These are phyloP conservation scores for Mercenaria mercenaria DNA, from an alignment of 1,140 invertebrate species.

Conservation along the genomic window DNA sequence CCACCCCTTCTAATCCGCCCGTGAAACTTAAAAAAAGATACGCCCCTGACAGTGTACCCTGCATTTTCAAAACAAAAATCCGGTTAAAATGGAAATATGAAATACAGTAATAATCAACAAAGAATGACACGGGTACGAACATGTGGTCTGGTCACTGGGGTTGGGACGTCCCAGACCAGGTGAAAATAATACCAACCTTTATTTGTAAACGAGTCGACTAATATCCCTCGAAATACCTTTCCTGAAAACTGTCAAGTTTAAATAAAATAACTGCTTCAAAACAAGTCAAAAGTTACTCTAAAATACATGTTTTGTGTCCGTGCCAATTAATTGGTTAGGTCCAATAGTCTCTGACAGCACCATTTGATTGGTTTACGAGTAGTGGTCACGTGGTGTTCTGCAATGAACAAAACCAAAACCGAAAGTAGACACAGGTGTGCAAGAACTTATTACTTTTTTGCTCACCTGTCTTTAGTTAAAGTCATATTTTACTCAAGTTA, in stretches of 20 bases:
- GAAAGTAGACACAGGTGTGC: slow-evolving; percentile 1
- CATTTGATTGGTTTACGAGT: background rate
- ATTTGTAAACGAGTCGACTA: background rate
- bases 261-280: too few species aligned
- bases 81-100: too few species aligned
- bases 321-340: background rate
- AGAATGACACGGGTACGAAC: too few species aligned
- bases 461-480: too few species aligned
- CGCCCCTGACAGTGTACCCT: too few species aligned
- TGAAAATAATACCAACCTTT: slow-evolving; percentile 1
- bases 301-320: background rate
- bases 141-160: background rate
- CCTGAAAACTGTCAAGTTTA: background rate
- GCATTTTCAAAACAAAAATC: too few species aligned
- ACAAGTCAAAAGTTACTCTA: too few species aligned
- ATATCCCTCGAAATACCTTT: background rate
- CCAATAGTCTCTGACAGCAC: background rate
- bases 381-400: background rate
- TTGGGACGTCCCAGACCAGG: background rate
- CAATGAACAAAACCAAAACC: background rate
- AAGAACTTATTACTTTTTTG: too few species aligned
- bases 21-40: too few species aligned
- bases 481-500: too few species aligned
- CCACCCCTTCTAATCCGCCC: too few species aligned
- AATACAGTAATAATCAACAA: too few species aligned